Conservation (phyloP, 2,113 vertebrate genomes). For the Gorsachius goisagi region DNA sequence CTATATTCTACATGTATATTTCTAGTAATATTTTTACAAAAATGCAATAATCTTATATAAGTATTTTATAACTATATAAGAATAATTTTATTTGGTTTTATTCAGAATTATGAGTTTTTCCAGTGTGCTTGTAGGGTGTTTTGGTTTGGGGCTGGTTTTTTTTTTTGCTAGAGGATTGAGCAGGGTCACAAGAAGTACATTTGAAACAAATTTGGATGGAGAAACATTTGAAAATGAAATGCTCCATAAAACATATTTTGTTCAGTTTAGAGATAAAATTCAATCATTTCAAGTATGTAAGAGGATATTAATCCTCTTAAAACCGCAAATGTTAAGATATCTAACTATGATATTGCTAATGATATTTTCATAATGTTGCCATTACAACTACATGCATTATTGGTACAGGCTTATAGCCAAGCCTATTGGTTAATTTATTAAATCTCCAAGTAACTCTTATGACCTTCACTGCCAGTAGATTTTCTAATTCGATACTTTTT, state of each 20-base stretch:
- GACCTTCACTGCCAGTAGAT: neutral
- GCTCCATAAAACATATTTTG: neutral
- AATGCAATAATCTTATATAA: neutral
- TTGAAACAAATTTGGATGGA: neutral
- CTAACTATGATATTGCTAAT: neutral
- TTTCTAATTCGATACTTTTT: neutral
- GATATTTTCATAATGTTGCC: neutral
- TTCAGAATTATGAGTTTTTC: neutral
- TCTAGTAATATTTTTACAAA: neutral
- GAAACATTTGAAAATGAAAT: neutral
- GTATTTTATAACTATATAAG: neutral
- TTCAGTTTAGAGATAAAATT: neutral
- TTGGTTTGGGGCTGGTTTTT: too few species aligned
- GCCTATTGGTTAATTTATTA: neutral
- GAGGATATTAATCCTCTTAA: neutral
- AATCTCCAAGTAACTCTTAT: neutral
- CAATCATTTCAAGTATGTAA: neutral
- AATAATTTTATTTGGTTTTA: neutral
- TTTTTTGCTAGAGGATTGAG: neutral
- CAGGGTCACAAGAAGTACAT: neutral
- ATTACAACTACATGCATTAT: neutral
- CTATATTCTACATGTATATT: neutral
- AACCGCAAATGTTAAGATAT: neutral
- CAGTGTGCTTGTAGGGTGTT: neutral
- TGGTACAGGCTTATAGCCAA: neutral